These are phyloP conservation scores for Xanthia togata DNA, from an alignment of 2,888 invertebrate species.

Conservation along the genomic window DNA sequence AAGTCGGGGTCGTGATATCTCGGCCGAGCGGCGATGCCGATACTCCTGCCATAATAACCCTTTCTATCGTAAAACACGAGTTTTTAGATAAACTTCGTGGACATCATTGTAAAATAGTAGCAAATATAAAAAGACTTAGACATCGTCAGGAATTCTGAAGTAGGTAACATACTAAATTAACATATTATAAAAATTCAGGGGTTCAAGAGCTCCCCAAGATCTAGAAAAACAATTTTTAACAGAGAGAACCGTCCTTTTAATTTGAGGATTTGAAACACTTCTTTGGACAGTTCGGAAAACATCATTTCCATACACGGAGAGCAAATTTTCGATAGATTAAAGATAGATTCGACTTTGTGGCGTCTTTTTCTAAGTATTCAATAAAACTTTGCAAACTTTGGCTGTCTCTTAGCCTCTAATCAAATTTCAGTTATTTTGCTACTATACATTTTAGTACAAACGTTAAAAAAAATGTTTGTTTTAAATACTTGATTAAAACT, in stretches of 20 bases:
- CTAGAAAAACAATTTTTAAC: background rate
- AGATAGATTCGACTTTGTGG: background rate
- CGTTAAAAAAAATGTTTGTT: background rate
- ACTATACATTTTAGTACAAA: slow-evolving; percentile 1
- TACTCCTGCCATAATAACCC: slow-evolving; percentile 62
- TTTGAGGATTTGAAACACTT: background rate
- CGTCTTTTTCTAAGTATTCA: background rate
- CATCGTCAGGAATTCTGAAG: background rate
- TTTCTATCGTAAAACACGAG: slow-evolving; percentile 64
- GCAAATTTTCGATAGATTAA: background rate
- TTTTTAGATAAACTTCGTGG: slow-evolving; percentile 50
- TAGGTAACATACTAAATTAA: background rate
- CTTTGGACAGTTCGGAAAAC: background rate
- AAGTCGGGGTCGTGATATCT: slow-evolving; percentile 77
- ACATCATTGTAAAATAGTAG: slow-evolving; percentile 13
- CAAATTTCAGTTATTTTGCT: background rate
- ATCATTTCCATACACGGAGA: background rate
- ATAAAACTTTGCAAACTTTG: background rate
- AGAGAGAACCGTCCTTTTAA: background rate
- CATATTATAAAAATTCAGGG: no score
- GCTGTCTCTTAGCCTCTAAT: background rate
- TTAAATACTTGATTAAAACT: background rate
- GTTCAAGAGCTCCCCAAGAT: background rate
- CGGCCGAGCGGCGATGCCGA: slow-evolving; percentile 56
- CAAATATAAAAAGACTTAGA: background rate